Conservation (phyloP, 2,797 vertebrate species). For the Taeniopygia guttata region DNA sequence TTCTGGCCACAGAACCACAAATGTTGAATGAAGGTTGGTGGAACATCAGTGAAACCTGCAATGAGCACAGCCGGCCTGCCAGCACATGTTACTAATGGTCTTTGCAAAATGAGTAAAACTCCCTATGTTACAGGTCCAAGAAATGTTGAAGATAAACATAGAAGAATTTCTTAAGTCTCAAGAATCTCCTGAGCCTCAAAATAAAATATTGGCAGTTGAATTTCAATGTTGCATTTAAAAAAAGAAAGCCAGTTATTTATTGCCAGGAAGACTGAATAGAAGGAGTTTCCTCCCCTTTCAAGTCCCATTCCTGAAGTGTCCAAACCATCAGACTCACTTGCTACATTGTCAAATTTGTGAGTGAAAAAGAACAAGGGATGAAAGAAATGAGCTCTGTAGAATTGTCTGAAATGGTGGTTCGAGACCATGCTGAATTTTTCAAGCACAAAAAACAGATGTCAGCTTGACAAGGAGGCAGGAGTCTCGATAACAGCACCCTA, state of each 20-base stretch:
- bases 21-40: not conserved
- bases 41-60: not conserved
- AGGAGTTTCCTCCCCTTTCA: not conserved
- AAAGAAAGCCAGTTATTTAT: not conserved
- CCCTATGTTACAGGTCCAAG: not conserved
- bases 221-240: not conserved
- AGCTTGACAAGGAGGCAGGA: not conserved
- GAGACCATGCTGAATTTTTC: not conserved
- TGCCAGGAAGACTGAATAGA: not conserved
- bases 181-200: not conserved
- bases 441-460: not conserved
- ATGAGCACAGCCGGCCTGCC: not conserved
- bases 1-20: slow-evolving; percentile 12
- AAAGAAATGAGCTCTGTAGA: not conserved
- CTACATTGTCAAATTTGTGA: not conserved
- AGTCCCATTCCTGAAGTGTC: not conserved
- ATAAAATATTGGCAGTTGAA: not conserved
- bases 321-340: not conserved
- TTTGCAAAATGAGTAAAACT: not conserved
- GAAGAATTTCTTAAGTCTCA: not conserved
- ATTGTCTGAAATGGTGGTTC: not conserved
- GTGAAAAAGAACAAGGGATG: not conserved
- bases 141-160: not conserved
- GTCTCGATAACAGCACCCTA: not conserved
- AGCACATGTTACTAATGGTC: not conserved